Evolutionary conservation across 1,140 invertebrate species (phyloP).

Genomic region (Leguminivora glycinivorella): DNA sequence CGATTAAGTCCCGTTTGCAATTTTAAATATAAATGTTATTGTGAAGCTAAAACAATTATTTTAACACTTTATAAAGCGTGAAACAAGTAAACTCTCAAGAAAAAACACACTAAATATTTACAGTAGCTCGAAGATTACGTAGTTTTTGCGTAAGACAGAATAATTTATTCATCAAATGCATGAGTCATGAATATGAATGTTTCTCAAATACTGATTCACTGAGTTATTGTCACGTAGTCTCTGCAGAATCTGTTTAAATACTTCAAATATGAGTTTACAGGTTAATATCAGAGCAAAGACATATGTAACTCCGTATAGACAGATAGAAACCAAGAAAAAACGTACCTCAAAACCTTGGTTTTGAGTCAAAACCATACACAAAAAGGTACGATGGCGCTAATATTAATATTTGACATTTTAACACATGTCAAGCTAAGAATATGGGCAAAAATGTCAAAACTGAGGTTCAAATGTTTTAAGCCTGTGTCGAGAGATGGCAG

Average conservation of each 20-base stretch:
- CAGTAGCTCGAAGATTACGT: neutral
- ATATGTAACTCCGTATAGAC: no score
- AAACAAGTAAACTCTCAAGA: neutral
- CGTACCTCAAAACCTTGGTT: no score
- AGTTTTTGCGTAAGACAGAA: neutral
- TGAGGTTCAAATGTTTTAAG: no score
- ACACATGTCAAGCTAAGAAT: no score
- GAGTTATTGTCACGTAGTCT: neutral
- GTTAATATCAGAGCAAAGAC: neutral
- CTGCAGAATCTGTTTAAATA: neutral
- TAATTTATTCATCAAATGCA: neutral
- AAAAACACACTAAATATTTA: slow-evolving; percentile 6
- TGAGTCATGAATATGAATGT: neutral
- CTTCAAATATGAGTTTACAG: neutral
- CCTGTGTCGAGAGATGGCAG: no score
- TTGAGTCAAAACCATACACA: no score
- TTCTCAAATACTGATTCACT: neutral
- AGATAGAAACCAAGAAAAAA: no score
- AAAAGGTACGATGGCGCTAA: no score
- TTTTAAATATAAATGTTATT: neutral
- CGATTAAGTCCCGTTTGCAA: no score
- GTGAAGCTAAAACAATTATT: neutral
- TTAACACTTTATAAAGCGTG: neutral
- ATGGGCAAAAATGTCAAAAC: no score
- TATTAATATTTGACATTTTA: no score